Conservation (phyloP, 2,797 vertebrate species). For the Rhyacichthys aspro region DNA sequence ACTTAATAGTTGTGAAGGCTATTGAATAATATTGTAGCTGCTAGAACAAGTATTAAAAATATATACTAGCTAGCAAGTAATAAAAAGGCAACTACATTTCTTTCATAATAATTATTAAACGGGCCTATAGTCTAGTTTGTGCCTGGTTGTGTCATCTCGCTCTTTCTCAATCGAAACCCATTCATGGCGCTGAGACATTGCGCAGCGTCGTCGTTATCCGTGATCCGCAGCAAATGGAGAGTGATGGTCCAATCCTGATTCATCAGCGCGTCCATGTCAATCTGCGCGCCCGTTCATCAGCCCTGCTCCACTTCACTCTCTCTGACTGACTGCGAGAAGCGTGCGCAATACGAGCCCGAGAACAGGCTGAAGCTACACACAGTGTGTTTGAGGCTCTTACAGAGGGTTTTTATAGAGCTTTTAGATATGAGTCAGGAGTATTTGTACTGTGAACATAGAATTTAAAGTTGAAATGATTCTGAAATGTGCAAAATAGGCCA, state of each 20-base stretch:
- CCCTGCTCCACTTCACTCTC: slow-evolving; percentile 40
- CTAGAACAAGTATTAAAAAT: too few species aligned
- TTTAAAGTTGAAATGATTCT: too few species aligned
- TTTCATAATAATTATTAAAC: too few species aligned
- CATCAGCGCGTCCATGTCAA: slow-evolving; percentile 67
- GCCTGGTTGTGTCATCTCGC: slow-evolving; percentile 33
- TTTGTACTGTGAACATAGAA: too few species aligned
- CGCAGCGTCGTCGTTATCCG: slow-evolving; percentile 57
- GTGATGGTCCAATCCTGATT: slow-evolving; percentile 73
- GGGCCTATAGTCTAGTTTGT: not conserved
- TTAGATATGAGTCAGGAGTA: too few species aligned
- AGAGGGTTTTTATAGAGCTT: too few species aligned
- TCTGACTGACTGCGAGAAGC: not conserved
- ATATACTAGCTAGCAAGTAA: too few species aligned
- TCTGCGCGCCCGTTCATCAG: slow-evolving; percentile 61
- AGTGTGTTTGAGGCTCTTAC: too few species aligned
- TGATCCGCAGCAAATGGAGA: slow-evolving; percentile 69
- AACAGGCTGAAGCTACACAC: not conserved
- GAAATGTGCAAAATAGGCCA: too few species aligned
- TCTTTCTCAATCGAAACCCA: slow-evolving; percentile 42
- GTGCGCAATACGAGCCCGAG: not conserved
- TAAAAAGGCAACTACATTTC: too few species aligned
- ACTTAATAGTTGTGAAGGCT: too few species aligned
- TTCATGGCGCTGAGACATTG: slow-evolving; percentile 52
- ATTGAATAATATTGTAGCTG: too few species aligned